Percentiles rank a stretch among this genome's conserved stretches.
Conservation (phyloP, 2,113 vertebrate species). For the Petroica traversi region DNA sequence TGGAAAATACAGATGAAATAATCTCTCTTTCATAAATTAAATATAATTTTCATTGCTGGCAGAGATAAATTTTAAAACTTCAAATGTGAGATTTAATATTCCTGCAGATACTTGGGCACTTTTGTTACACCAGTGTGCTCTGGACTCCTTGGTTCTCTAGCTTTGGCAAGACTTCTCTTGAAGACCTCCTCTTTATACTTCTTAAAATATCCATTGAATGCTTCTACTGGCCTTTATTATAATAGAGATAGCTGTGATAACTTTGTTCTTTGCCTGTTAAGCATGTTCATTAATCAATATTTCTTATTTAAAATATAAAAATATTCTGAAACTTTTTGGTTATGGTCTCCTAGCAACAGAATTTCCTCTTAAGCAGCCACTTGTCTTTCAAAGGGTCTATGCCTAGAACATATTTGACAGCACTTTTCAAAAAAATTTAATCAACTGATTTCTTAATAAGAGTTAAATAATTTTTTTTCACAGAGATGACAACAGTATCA, state of each 20-base stretch:
- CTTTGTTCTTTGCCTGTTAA: slow-evolving; percentile 45
- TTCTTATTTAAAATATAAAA: slow-evolving; percentile 51
- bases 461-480: not conserved
- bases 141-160: not conserved
- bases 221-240: slow-evolving; percentile 9
- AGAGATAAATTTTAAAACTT: not conserved
- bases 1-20: not conserved
- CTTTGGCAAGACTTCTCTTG: slow-evolving; percentile 2
- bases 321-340: slow-evolving; percentile 27
- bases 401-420: slow-evolving; percentile 22
- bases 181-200: slow-evolving; percentile 1
- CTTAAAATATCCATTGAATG: slow-evolving; percentile 8
- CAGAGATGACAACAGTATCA: not conserved
- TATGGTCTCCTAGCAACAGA: slow-evolving; percentile 51
- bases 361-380: slow-evolving; percentile 23
- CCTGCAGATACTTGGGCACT: not conserved
- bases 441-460: slow-evolving; percentile 14
- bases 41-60: not conserved
- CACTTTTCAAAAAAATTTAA: not conserved
- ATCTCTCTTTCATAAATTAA: not conserved
- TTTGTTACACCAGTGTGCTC: not conserved
- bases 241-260: slow-evolving; percentile 13
- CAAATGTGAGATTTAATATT: not conserved
- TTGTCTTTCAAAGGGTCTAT: slow-evolving; percentile 31
- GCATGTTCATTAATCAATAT: slow-evolving; percentile 48